Percentiles rank a stretch among this genome's conserved stretches.
Evolutionary conservation across 2,888 invertebrate genomes (phyloP).

Genomic region (Coleophora flavipennella): DNA sequence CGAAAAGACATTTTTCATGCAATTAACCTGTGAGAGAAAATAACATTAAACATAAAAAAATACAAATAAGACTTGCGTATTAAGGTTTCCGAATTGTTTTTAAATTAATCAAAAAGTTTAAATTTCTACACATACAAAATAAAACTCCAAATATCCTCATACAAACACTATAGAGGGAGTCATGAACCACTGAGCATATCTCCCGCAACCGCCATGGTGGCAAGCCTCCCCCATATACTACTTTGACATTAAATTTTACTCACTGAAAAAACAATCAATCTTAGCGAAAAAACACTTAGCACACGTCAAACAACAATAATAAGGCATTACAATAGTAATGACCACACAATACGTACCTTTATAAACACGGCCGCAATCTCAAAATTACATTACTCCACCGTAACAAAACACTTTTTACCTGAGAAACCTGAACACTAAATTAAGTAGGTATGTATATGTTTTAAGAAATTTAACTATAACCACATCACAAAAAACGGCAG

Average conservation of each 20-base stretch:
- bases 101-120: not conserved
- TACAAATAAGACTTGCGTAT: not conserved
- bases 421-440: too few species aligned
- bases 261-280: too few species aligned
- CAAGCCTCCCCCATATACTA: constrained; percentile 1
- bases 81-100: constrained; percentile 1
- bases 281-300: too few species aligned
- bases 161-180: not conserved
- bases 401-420: too few species aligned
- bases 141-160: not conserved
- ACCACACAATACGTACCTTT: constrained; percentile 1
- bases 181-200: constrained; percentile 2
- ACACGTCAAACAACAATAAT: constrained; percentile 3
- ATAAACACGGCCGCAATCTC: constrained; percentile 5
- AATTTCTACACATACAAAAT: not conserved
- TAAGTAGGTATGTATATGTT: too few species aligned
- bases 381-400: constrained; percentile 4
- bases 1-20: too few species aligned
- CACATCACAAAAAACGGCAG: too few species aligned
- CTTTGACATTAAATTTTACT: not conserved
- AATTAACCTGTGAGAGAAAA: too few species aligned
- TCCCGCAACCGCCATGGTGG: constrained; percentile 1
- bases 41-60: too few species aligned
- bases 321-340: not conserved
- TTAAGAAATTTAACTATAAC: too few species aligned